A percentile compares a stretch with the other conserved stretches of the same genome.
Conservation (phyloP, 2,113 vertebrate genomes). For the Etheostoma cragini region DNA sequence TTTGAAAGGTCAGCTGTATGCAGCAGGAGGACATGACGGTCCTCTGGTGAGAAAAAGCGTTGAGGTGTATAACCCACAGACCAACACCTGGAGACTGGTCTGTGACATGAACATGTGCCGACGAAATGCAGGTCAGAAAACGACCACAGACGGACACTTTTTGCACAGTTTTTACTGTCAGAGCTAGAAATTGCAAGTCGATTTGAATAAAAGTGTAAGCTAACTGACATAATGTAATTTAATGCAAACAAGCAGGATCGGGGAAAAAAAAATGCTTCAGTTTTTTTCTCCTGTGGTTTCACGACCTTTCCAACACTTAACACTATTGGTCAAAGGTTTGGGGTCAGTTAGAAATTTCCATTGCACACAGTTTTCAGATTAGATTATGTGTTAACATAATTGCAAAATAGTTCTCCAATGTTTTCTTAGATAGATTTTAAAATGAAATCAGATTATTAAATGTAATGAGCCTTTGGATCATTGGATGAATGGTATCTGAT, state of each 20-base stretch:
- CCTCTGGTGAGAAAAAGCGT: slow-evolving; percentile 97
- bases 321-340: too few relatives aligned
- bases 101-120: slow-evolving; percentile 99
- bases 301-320: neutral
- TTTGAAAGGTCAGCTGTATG: slow-evolving; percentile 91
- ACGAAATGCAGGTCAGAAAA: slow-evolving; percentile 91
- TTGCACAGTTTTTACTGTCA: neutral
- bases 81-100: slow-evolving; percentile 93
- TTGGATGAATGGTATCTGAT: too few relatives aligned
- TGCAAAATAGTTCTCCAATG: too few relatives aligned
- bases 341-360: too few relatives aligned
- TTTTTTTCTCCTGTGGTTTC: neutral
- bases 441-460: too few relatives aligned
- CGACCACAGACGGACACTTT: neutral
- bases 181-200: neutral
- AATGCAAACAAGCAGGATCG: neutral
- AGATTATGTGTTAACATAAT: too few relatives aligned
- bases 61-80: slow-evolving; percentile 92
- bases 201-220: too few relatives aligned
- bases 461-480: too few relatives aligned
- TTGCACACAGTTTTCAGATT: too few relatives aligned
- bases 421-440: too few relatives aligned
- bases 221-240: too few relatives aligned
- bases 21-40: slow-evolving; percentile 94
- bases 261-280: neutral